Evolutionary conservation across 2,113 vertebrate species (phyloP).

Genomic region (Zapornia atra): DNA sequence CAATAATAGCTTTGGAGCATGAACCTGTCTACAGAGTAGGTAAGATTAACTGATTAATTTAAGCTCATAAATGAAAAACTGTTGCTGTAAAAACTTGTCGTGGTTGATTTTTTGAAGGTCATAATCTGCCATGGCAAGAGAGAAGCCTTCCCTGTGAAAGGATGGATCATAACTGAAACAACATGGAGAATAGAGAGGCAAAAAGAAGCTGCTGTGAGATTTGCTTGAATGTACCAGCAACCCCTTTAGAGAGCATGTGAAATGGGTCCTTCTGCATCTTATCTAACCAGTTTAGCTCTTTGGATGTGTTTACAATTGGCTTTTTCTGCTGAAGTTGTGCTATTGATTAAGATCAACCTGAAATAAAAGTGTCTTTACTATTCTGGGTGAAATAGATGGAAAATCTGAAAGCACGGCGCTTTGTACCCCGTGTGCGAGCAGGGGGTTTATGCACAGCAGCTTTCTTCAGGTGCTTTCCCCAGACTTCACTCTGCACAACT

Average conservation of each 20-base stretch:
- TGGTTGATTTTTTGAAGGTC: slow-evolving; percentile 27
- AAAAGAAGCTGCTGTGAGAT: neutral
- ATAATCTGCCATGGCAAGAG: neutral
- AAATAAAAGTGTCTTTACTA: neutral
- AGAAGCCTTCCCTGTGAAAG: neutral
- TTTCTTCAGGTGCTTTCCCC: neutral
- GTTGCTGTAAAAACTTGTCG: neutral
- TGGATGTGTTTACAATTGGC: neutral
- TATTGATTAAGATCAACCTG: neutral
- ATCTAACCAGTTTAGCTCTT: neutral
- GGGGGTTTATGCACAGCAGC: neutral
- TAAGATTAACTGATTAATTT: neutral
- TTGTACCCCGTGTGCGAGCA: neutral
- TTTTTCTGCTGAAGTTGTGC: neutral
- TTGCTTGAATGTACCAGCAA: neutral
- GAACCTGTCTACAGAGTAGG: neutral
- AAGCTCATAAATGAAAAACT: neutral
- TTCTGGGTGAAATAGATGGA: neutral
- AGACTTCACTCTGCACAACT: neutral
- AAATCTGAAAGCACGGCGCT: neutral
- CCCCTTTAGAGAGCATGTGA: neutral
- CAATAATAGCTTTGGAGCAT: neutral
- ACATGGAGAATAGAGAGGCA: neutral
- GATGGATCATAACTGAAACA: neutral
- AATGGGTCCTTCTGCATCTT: neutral